Evolutionary conservation across 2,113 vertebrate species (phyloP).

Genomic region (Corythornis cristatus): DNA sequence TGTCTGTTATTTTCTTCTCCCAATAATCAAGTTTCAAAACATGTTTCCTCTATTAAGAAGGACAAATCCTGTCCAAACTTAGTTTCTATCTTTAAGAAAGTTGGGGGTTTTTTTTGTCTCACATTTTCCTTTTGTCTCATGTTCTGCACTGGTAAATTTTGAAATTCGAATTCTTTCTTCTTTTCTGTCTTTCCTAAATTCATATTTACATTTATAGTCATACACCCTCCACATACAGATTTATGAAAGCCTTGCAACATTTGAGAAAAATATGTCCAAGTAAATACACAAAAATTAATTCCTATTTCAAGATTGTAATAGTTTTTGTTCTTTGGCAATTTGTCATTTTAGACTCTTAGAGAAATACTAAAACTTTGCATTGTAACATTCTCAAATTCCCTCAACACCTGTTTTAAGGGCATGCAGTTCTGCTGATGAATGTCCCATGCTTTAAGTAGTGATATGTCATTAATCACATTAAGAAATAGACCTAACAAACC

Average conservation of each 20-base stretch:
- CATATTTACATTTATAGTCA: background rate
- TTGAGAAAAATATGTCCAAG: background rate
- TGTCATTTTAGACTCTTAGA: background rate
- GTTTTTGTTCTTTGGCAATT: constrained; percentile 39
- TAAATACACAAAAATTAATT: background rate
- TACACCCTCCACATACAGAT: background rate
- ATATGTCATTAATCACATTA: constrained; percentile 79
- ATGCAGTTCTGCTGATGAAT: constrained; percentile 72
- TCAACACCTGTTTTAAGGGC: constrained; percentile 66
- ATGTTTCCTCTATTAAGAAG: background rate
- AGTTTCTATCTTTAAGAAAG: background rate
- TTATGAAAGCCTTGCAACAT: background rate
- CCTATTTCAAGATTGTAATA: background rate
- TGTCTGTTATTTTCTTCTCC: background rate
- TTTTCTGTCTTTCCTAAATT: background rate
- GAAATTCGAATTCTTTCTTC: background rate
- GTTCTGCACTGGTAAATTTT: background rate
- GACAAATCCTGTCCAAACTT: background rate
- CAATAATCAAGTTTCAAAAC: background rate
- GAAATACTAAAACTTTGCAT: background rate
- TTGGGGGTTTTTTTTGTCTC: background rate
- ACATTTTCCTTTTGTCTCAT: background rate
- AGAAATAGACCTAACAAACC: constrained; percentile 73
- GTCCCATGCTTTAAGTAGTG: constrained; percentile 54
- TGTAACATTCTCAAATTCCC: constrained; percentile 39